Percentiles rank a stretch among this genome's conserved stretches.
Evolutionary conservation across 1,140 invertebrate genomes (phyloP).

Genomic region (Arctopsyche grandis): DNA sequence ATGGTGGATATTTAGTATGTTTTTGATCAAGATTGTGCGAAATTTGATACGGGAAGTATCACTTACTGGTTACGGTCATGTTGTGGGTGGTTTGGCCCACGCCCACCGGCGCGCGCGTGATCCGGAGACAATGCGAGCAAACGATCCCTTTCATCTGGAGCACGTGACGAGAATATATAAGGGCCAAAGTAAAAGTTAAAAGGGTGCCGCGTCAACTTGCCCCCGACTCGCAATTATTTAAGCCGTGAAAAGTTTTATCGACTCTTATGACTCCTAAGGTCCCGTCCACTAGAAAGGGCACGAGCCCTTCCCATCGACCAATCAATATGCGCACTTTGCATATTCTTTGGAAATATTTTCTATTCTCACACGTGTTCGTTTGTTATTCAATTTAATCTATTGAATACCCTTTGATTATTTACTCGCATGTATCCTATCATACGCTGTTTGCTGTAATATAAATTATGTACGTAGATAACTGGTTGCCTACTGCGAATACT

Average conservation of each 20-base stretch:
- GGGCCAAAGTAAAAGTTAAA: neutral
- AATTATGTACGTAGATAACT: too few relatives aligned
- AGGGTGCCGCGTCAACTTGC: neutral
- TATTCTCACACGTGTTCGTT: too few relatives aligned
- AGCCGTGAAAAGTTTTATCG: conserved; percentile 3
- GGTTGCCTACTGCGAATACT: too few relatives aligned
- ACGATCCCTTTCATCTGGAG: conserved; percentile 30
- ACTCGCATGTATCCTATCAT: too few relatives aligned
- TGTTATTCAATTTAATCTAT: too few relatives aligned
- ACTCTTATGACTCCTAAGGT: neutral
- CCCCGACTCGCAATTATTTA: neutral
- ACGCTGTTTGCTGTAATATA: too few relatives aligned
- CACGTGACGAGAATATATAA: conserved; percentile 18
- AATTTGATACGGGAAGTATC: too few relatives aligned
- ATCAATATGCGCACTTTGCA: neutral
- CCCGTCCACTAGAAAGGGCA: neutral
- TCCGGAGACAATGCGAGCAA: conserved; percentile 6
- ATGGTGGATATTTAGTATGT: too few relatives aligned
- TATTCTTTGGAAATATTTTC: neutral
- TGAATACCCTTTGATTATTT: too few relatives aligned
- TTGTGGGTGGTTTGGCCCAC: neutral
- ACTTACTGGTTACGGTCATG: too few relatives aligned
- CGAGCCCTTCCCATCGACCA: neutral
- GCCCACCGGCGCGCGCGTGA: neutral
- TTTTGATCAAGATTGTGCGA: too few relatives aligned